These are phyloP conservation scores for Beroe forskalii DNA, from an alignment of 37 sponge, comb jelly and placozoan genomes.

Conservation along the genomic window DNA sequence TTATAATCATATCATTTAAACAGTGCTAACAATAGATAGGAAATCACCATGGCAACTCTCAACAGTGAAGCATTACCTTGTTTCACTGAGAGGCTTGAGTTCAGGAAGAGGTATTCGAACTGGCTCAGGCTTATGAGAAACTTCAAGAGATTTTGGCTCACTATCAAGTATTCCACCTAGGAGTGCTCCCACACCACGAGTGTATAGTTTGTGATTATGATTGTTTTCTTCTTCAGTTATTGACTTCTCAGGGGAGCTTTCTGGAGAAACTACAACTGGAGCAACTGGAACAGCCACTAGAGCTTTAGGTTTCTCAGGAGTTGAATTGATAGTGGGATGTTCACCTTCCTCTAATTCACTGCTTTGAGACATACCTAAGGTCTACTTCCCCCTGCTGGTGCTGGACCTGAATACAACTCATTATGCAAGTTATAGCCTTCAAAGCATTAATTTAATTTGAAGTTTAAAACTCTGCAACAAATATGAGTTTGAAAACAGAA, in stretches of 20 bases:
- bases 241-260: no score
- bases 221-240: constrained; percentile 23
- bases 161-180: neutral
- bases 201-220: constrained; percentile 28
- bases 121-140: neutral
- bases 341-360: constrained; percentile 52
- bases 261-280: no score
- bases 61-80: neutral
- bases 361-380: constrained; percentile 39
- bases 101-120: neutral
- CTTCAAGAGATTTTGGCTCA: neutral
- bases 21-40: no score
- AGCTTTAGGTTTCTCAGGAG: neutral
- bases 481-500: no score
- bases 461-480: no score
- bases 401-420: no score
- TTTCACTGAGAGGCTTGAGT: neutral
- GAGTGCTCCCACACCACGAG: constrained; percentile 23
- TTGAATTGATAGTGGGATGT: no score
- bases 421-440: no score
- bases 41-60: neutral
- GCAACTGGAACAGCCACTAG: neutral
- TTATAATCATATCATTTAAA: no score
- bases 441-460: no score
- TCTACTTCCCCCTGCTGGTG: no score